These are phyloP conservation scores for Mactra quadrangularis DNA, from an alignment of 1,140 invertebrate species.

Conservation along the genomic window DNA sequence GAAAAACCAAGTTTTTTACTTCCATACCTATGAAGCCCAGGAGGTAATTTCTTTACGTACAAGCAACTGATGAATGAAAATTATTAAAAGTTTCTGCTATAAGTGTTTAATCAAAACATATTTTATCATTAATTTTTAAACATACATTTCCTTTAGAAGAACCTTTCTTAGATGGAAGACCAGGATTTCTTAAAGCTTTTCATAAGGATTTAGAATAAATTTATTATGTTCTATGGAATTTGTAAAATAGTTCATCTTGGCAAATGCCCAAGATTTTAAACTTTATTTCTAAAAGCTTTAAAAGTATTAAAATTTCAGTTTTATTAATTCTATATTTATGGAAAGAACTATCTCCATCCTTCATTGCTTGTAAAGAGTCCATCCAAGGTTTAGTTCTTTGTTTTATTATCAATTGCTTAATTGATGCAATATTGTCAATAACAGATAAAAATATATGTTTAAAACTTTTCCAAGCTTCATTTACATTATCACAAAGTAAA, in stretches of 20 bases:
- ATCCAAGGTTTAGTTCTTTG: conserved; percentile 53
- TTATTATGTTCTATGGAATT: conserved; percentile 24
- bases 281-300: conserved; percentile 34
- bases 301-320: conserved; percentile 13
- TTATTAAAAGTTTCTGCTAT: conserved; percentile 41
- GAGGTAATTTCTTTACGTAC: conserved; percentile 21
- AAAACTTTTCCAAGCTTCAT: conserved; percentile 14
- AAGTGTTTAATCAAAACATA: conserved; percentile 41
- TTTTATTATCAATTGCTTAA: conserved; percentile 22
- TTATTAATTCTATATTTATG: conserved; percentile 17
- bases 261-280: conserved; percentile 21
- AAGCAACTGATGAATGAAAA: conserved; percentile 28
- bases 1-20: neutral
- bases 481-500: conserved; percentile 31
- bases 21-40: conserved; percentile 20
- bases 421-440: conserved; percentile 15
- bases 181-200: conserved; percentile 38
- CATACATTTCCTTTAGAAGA: conserved; percentile 28
- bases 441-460: conserved; percentile 29
- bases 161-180: conserved; percentile 31
- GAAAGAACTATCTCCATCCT: conserved; percentile 26
- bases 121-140: conserved; percentile 38
- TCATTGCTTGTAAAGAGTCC: conserved; percentile 30
- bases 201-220: conserved; percentile 36
- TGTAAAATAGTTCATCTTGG: conserved; percentile 11